Evolutionary conservation across 2,797 vertebrate genomes (phyloP), one percentile per base, ranked within the genome.

Genomic region (Hipposideros larvatus): DNA sequence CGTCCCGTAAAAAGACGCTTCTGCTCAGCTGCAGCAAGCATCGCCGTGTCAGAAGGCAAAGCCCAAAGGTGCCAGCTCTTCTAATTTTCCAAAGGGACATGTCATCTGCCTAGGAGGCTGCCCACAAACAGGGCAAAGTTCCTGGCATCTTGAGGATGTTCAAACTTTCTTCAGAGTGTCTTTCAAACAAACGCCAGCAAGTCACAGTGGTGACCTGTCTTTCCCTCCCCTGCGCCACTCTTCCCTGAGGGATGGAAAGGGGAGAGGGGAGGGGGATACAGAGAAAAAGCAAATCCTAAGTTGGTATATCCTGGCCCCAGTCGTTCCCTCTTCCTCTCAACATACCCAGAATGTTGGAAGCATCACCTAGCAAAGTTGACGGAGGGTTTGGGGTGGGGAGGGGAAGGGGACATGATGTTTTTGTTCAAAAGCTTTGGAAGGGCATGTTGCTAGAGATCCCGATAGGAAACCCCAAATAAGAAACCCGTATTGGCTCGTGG

Each of bases 381-480:
- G 37, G 37, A 37, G 37, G 37, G 37, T 37, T 37, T 51, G 48
- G 48, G 13, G 48, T 43, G 48, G 48, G 13, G 4, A 15, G 48
- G 14, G 48, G 13, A 4, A 15, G 48, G 14, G 48, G 14, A 14
- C 0, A 51, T 51, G 48, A 51, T 51, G 14, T 71, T 73, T 85
- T 31, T 16, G 55, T 80, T 94, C 31, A 9, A 53, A 70, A 11
- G 4, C 51, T 59, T 89, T 37, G 19, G 63, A 73, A 90, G 82
- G 75, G 80, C 9, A 1, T 43, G 34, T 87, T 61, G 53, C 73
- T 92, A 53, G 77, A 95, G 84, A 88, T 88, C 74, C 93, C 90
- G 48, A 0, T 7, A 93, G 93, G 96, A 91, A 93, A 93, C 80
- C 97, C 93, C 93, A 75, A 21, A 79, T 37, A 91, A 68, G 73